Evolutionary conservation across 2,888 invertebrate genomes (phyloP).

Genomic region (Furcula furcula): DNA sequence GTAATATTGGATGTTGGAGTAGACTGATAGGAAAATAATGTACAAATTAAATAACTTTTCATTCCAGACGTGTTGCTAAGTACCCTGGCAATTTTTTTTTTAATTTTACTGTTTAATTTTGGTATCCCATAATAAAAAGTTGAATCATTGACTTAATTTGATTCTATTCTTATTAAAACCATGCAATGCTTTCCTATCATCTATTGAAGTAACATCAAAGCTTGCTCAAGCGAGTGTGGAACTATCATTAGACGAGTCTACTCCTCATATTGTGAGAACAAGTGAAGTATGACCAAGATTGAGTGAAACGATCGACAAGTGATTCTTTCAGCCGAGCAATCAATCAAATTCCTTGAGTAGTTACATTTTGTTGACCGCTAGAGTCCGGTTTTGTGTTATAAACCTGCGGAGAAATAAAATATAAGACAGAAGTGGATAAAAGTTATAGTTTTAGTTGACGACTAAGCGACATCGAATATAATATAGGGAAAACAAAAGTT

Average conservation of each 20-base stretch:
- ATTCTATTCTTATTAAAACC: conserved; percentile 50
- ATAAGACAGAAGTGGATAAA: conserved; percentile 73
- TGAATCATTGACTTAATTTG: conserved; percentile 33
- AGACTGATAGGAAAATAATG: conserved; percentile 43
- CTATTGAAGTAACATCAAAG: conserved; percentile 55
- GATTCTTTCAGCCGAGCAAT: conserved; percentile 76
- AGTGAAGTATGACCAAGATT: conserved; percentile 72
- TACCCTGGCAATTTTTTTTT: conserved; percentile 53
- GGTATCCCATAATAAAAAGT: conserved; percentile 73
- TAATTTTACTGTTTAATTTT: conserved; percentile 36
- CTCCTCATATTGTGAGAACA: conserved; percentile 64
- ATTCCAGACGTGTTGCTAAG: conserved; percentile 54
- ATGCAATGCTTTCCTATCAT: conserved; percentile 56
- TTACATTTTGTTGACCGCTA: conserved; percentile 82
- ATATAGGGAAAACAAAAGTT: conserved; percentile 42
- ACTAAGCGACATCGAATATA: conserved; percentile 63
- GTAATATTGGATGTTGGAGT: conserved; percentile 38
- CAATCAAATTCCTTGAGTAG: conserved; percentile 69
- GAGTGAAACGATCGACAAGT: conserved; percentile 71
- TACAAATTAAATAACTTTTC: conserved; percentile 54
- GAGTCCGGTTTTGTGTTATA: conserved; percentile 82
- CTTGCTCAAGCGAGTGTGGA: conserved; percentile 62
- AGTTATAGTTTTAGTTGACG: conserved; percentile 49
- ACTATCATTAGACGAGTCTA: conserved; percentile 61
- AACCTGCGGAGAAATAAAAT: conserved; percentile 80